Percentiles rank a stretch among this genome's conserved stretches.
Evolutionary conservation across 2,888 invertebrate species (phyloP).

Genomic region (Heliconius cydno): DNA sequence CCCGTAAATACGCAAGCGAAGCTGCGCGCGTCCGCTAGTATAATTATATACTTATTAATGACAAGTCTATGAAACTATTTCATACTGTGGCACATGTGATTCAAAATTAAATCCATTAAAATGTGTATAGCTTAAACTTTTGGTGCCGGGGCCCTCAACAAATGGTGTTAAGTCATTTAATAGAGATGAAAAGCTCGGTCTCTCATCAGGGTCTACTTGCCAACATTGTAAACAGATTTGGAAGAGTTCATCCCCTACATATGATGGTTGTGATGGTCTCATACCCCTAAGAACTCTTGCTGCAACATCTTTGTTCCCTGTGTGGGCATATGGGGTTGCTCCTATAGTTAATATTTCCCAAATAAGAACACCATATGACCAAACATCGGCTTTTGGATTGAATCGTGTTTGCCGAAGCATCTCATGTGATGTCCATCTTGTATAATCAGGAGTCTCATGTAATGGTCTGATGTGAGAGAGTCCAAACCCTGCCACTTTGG

Average conservation of each 20-base stretch:
- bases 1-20: no score
- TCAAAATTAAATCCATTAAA: conserved; percentile 77
- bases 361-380: conserved; percentile 91
- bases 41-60: not conserved
- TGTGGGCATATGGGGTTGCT: conserved; percentile 89
- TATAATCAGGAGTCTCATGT: conserved; percentile 87
- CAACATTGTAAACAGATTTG: conserved; percentile 93
- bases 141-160: conserved; percentile 64
- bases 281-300: conserved; percentile 87
- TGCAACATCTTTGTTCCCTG: conserved; percentile 86
- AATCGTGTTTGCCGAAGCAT: conserved; percentile 87
- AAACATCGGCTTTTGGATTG: conserved; percentile 89
- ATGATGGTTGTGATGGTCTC: conserved; percentile 88
- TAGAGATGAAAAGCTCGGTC: conserved; percentile 88
- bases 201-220: conserved; percentile 91
- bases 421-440: conserved; percentile 92
- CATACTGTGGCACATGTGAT: conserved; percentile 74
- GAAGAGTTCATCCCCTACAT: conserved; percentile 90
- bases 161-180: conserved; percentile 72
- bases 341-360: conserved; percentile 93
- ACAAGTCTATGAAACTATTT: conserved; percentile 66
- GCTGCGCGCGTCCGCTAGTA: no score
- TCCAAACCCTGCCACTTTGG: conserved; percentile 91
- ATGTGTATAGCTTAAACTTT: conserved; percentile 75
- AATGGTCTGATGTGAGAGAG: conserved; percentile 86